Percentiles rank a stretch among this genome's conserved stretches.
These are phyloP conservation scores for Nephrotoma guestfalica DNA, from an alignment of 2,888 invertebrate species.

Conservation along the genomic window DNA sequence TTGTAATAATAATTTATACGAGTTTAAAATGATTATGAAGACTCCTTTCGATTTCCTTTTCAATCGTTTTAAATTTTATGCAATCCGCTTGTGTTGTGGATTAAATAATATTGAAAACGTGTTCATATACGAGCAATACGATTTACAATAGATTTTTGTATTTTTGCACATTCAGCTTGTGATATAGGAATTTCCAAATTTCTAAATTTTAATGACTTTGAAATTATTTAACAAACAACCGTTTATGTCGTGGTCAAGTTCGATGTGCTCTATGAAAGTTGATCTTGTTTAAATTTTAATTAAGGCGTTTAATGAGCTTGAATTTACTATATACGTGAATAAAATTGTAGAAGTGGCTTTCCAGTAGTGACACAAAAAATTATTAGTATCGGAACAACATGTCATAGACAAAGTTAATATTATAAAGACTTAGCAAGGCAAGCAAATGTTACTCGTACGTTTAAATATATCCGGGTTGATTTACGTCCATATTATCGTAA, in stretches of 20 bases:
- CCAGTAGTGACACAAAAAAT: too few species aligned
- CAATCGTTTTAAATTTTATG: neutral
- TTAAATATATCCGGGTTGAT: too few species aligned
- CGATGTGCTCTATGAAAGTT: neutral
- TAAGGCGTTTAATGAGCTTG: too few species aligned
- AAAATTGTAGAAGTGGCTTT: too few species aligned
- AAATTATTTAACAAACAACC: neutral
- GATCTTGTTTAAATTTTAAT: too few species aligned
- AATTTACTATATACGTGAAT: too few species aligned
- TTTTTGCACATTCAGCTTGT: neutral
- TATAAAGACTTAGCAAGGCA: too few species aligned
- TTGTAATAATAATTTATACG: neutral
- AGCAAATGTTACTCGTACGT: too few species aligned
- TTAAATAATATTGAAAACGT: neutral
- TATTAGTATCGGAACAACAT: too few species aligned
- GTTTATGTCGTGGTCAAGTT: neutral
- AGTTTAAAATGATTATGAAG: neutral
- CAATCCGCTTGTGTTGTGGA: neutral
- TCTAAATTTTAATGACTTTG: neutral
- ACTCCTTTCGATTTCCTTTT: neutral
- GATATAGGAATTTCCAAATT: neutral
- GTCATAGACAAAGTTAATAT: too few species aligned
- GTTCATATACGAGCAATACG: neutral
- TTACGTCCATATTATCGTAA: too few species aligned
- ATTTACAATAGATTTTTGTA: neutral